These are phyloP conservation scores for Microplitis mediator DNA, from an alignment of 1,140 invertebrate genomes.

Conservation along the genomic window DNA sequence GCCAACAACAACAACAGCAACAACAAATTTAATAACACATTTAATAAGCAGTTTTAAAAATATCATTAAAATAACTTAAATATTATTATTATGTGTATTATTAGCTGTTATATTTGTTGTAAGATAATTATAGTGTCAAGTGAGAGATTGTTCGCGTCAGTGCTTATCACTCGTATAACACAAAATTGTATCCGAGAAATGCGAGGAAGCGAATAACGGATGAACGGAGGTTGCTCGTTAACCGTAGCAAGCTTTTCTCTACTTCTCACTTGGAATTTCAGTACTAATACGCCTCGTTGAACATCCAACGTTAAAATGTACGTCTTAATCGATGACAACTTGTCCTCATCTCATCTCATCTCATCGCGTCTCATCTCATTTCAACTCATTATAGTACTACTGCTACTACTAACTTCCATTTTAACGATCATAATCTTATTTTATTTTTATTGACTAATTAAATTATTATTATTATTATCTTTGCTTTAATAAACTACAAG, in stretches of 20 bases:
- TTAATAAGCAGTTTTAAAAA: neutral
- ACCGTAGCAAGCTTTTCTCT: neutral
- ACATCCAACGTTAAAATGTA: neutral
- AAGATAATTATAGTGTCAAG: neutral
- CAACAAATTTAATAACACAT: neutral
- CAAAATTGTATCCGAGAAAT: neutral
- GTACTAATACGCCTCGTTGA: neutral
- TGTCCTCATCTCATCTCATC: neutral
- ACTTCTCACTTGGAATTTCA: constrained; percentile 1
- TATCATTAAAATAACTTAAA: neutral
- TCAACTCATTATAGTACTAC: too few species aligned
- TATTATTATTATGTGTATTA: neutral
- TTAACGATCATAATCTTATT: neutral
- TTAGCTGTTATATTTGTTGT: neutral
- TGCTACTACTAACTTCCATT: neutral
- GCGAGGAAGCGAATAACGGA: neutral
- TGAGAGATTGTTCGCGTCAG: neutral
- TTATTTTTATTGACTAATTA: neutral
- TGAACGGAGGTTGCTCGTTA: neutral
- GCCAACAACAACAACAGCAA: neutral
- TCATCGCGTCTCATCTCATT: neutral
- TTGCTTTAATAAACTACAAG: too few species aligned
- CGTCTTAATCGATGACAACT: neutral
- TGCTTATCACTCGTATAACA: neutral
- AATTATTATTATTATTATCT: neutral